A percentile compares a stretch with the other conserved stretches of the same genome.
These are phyloP conservation scores for Megathymus violae DNA, from an alignment of 1,140 invertebrate genomes.

Conservation along the genomic window DNA sequence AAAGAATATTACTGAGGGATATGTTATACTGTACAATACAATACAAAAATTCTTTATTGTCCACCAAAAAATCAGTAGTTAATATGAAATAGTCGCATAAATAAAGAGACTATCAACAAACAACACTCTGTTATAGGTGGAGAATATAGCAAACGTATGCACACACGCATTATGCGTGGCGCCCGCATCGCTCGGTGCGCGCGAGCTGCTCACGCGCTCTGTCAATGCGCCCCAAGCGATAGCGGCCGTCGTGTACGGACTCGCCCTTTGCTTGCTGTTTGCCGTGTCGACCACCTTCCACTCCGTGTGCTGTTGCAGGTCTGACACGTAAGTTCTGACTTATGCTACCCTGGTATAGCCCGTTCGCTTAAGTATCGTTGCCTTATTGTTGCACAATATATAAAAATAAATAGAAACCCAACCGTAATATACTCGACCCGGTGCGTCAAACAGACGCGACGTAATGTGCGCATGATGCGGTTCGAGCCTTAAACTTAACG, in stretches of 20 bases:
- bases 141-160: conserved; percentile 95
- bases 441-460: no score
- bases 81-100: no score
- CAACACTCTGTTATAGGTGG: conserved; percentile 83
- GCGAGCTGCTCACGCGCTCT: conserved; percentile 90
- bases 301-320: conserved; percentile 91
- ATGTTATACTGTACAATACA: no score
- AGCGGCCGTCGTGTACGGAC: conserved; percentile 93
- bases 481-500: no score
- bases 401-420: no score
- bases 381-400: no score
- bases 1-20: no score
- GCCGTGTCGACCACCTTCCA: conserved; percentile 96
- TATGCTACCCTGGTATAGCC: conserved; percentile 9
- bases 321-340: conserved; percentile 85
- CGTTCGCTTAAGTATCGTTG: neutral
- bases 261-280: conserved; percentile 93
- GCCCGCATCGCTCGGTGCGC: conserved; percentile 90
- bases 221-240: conserved; percentile 89
- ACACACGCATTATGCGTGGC: conserved; percentile 94
- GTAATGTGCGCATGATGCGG: no score
- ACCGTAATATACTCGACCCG: no score
- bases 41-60: no score
- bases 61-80: no score
- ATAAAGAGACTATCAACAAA: no score